These are phyloP conservation scores for Triops cancriformis DNA, from an alignment of 1,140 invertebrate genomes.

Conservation along the genomic window DNA sequence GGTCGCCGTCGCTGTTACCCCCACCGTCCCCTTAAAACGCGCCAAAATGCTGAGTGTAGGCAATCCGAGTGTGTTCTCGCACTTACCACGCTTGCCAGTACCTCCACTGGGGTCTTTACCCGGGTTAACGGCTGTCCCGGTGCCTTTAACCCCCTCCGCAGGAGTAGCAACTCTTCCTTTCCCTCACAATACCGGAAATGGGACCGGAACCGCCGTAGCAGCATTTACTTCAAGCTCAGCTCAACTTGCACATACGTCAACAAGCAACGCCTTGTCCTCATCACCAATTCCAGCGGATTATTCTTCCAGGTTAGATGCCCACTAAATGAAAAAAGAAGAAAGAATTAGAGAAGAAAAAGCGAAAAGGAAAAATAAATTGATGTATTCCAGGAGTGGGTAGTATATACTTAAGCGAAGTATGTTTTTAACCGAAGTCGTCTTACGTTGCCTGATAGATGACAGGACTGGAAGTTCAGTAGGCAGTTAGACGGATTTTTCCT, in stretches of 20 bases:
- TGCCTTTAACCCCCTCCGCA: not conserved
- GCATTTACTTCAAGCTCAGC: not conserved
- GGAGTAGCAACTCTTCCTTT: not conserved
- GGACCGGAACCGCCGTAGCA: not conserved
- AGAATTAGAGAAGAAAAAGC: no score
- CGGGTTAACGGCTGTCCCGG: not conserved
- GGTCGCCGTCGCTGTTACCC: not conserved
- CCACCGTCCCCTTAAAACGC: not conserved
- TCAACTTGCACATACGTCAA: not conserved
- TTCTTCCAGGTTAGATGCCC: not conserved
- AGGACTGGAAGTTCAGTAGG: no score
- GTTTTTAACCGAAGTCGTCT: no score
- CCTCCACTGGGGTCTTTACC: not conserved
- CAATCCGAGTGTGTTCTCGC: not conserved
- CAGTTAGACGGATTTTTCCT: no score
- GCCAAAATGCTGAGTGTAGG: slow-evolving; percentile 5
- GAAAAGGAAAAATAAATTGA: no score
- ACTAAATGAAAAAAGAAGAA: no score
- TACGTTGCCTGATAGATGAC: no score
- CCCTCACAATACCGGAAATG: not conserved
- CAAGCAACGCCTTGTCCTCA: not conserved
- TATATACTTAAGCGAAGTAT: no score
- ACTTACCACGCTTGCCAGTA: not conserved
- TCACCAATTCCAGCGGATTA: not conserved
- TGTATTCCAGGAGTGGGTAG: no score